Conservation (phyloP, 2,797 vertebrate species). For the Gila robusta region DNA sequence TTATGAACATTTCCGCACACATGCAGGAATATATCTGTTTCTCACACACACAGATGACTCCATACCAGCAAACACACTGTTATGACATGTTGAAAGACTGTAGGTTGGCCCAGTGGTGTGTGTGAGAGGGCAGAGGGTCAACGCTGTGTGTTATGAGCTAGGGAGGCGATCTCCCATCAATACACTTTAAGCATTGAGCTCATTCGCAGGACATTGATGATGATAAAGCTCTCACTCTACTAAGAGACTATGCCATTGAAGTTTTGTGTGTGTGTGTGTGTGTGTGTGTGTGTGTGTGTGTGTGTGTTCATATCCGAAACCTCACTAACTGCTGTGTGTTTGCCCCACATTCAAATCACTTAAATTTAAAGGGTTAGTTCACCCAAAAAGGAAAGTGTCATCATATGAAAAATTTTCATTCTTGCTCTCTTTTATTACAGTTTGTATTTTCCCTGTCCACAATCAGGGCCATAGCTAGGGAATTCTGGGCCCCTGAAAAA, state of each 20-base stretch:
- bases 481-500: no score
- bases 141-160: conserved; percentile 35
- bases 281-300: no score
- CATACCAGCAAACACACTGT: neutral
- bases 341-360: conserved; percentile 86
- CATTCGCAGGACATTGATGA: conserved; percentile 56
- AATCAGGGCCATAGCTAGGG: no score
- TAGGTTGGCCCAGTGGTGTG: neutral
- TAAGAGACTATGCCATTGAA: neutral
- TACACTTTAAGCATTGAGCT: conserved; percentile 30
- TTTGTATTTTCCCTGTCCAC: neutral
- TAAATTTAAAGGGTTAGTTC: conserved; percentile 45
- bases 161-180: conserved; percentile 9
- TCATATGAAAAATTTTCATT: no score
- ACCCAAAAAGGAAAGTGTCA: neutral
- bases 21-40: neutral
- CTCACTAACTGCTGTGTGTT: conserved; percentile 85
- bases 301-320: conserved; percentile 68
- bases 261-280: no score
- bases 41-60: conserved; percentile 13
- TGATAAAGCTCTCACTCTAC: conserved; percentile 30
- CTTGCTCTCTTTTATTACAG: no score
- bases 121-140: conserved; percentile 34
- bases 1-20: conserved; percentile 13
- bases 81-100: conserved; percentile 21